Evolutionary conservation across 2,888 invertebrate genomes (phyloP).

Genomic region (Druceiella hillmani): DNA sequence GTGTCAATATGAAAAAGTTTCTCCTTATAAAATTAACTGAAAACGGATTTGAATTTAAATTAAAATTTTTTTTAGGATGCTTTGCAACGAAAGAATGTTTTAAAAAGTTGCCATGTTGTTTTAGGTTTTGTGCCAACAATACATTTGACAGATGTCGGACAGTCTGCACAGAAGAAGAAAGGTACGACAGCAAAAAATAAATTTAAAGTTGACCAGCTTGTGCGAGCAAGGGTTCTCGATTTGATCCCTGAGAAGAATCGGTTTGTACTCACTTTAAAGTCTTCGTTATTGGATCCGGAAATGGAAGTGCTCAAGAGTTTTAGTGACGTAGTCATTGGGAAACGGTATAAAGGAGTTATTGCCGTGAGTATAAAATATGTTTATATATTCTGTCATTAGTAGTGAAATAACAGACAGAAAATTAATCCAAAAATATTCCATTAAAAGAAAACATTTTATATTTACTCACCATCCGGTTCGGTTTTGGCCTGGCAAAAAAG

Average conservation of each 20-base stretch:
- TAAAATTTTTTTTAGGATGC: neutral
- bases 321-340: conserved; percentile 45
- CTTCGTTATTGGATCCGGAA: conserved; percentile 53
- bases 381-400: too few species aligned
- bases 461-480: too few species aligned
- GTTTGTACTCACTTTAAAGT: conserved; percentile 60
- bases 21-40: too few species aligned
- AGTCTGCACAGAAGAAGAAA: conserved; percentile 37
- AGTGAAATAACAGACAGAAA: too few species aligned
- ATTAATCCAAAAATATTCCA: too few species aligned
- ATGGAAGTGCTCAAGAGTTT: conserved; percentile 47
- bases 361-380: conserved; percentile 42
- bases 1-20: too few species aligned
- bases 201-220: conserved; percentile 48
- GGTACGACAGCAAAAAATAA: conserved; percentile 42
- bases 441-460: too few species aligned
- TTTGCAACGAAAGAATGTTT: conserved; percentile 8
- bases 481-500: too few species aligned
- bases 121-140: conserved; percentile 53
- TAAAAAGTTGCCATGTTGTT: too few species aligned
- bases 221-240: conserved; percentile 56
- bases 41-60: too few species aligned
- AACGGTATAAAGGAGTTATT: conserved; percentile 52
- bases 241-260: conserved; percentile 40
- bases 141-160: conserved; percentile 50